Percentiles rank a stretch among this genome's conserved stretches.
Conservation (phyloP, 2,113 vertebrate species). For the Heteronetta atricapilla region DNA sequence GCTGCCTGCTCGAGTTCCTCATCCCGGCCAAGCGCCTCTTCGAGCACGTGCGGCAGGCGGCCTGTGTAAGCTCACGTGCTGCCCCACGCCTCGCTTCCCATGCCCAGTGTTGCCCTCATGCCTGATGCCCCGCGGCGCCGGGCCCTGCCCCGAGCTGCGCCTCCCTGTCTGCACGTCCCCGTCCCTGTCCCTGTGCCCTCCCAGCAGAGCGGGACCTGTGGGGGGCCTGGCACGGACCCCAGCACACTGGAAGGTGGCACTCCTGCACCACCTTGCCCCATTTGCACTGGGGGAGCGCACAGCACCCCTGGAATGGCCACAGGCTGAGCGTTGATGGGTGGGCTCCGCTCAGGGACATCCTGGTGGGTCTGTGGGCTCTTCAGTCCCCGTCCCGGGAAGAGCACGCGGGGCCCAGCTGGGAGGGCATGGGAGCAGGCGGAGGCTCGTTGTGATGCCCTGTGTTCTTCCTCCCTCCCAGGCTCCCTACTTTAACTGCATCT, state of each 20-base stretch:
- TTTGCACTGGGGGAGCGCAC: accelerated
- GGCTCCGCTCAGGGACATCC: not conserved
- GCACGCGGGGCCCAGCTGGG: accelerated
- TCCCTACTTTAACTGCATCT: slow-evolving; percentile 81
- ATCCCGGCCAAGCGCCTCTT: slow-evolving; percentile 92
- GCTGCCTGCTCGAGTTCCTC: slow-evolving; percentile 92
- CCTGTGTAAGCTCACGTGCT: slow-evolving; percentile 83
- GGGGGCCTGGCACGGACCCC: not conserved
- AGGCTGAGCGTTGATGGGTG: not conserved
- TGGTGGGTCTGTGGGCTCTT: accelerated
- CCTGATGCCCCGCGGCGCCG: accelerated
- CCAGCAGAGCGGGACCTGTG: accelerated
- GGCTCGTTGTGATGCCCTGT: not conserved
- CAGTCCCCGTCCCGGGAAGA: not conserved
- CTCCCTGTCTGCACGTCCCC: accelerated
- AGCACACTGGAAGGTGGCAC: not conserved
- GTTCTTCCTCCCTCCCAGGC: slow-evolving; percentile 75
- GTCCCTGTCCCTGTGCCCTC: not conserved
- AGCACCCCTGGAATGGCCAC: not conserved
- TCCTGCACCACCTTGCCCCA: not conserved
- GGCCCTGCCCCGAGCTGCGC: accelerated
- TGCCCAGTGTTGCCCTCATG: not conserved
- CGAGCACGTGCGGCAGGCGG: slow-evolving; percentile 89
- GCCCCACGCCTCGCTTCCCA: accelerated
- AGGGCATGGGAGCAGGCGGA: not conserved